Base-by-base conservation (phyloP, 2,113 vertebrate genomes). In the Cnemophilus loriae region DNA sequence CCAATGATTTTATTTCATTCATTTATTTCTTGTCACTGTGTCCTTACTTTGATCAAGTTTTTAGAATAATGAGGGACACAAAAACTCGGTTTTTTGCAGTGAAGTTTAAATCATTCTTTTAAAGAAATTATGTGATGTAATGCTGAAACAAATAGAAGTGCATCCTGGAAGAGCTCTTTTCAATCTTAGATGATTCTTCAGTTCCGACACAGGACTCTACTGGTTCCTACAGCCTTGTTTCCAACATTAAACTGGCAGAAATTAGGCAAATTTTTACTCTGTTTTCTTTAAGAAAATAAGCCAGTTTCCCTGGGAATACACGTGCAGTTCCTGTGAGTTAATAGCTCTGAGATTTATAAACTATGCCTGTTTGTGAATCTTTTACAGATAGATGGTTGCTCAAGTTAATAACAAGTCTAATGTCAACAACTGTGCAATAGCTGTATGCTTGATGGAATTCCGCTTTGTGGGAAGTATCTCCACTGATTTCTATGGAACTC, bases 261-360 rank as follows among this genome's bases (percentile, higher is more conserved):
- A 80, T 22, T 18, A 64, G 13, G 11, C 22, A 28, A n/a, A 23
- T n/a, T 69, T 33, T 79, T 9, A 28, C 16, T 55, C 6, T 73
- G 4, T 33, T 74, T 33, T 46, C 11, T 52, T 78, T 37, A 30
- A 42, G 11, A 78, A 70, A 57, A 50, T 35, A 37, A 74, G 14
- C 4, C 4, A 76, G 19, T 1, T 9, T 21, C 12, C 6, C 33
- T 70, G 24, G 53, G 26, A 84, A 89, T 32, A 35, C 12, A 10
- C 0, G 0, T 28, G 7, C 53, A 53, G n/a, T 11, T 69, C 2
- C 0, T 50, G 11, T 60, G 37, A 69, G 9, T 69, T 87, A 59
- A 21, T 46, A 18, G 8, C 7, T 46, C 44, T 68, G 39, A 71
- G 14, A 73, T 71, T 75, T 83, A 47, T 33, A 52, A 85, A 33